Evolutionary conservation across 2,888 invertebrate genomes (phyloP).

Genomic region (Acanthoscelides obtectus): DNA sequence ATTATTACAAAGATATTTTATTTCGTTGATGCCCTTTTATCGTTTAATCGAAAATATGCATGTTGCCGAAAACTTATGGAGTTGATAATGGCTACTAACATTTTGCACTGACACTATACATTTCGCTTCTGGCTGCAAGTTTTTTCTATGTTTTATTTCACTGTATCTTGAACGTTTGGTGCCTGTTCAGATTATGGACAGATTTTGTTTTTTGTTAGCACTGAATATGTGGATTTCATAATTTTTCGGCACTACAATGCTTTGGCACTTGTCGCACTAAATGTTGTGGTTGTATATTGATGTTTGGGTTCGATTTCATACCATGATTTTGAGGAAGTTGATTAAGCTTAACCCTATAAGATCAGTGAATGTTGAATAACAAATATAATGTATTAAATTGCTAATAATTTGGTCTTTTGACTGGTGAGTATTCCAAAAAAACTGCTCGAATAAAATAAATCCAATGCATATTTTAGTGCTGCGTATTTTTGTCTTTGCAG

Average conservation of each 20-base stretch:
- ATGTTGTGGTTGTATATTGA: background rate
- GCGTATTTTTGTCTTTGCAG: no score
- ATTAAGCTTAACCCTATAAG: no score
- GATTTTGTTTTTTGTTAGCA: background rate
- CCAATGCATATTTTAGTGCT: no score
- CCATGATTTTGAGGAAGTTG: no score
- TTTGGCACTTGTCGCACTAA: background rate
- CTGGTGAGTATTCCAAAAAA: no score
- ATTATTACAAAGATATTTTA: constrained; percentile 3
- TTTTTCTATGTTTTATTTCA: constrained; percentile 2
- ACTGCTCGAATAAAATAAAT: no score
- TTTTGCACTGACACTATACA: constrained; percentile 1
- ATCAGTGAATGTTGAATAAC: no score
- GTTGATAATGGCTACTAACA: constrained; percentile 37
- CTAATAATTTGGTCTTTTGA: no score
- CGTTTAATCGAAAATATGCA: background rate
- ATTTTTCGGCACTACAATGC: constrained; percentile 12
- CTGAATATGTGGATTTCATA: constrained; percentile 4
- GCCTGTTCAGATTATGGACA: background rate
- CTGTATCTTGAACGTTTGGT: background rate
- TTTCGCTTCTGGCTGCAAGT: constrained; percentile 13
- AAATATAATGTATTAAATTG: no score
- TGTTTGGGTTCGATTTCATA: background rate
- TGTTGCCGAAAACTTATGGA: constrained; percentile 33
- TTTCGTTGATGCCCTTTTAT: background rate